Conservation (phyloP, 2,888 invertebrate genomes). For the Pasiphila rectangulata region DNA sequence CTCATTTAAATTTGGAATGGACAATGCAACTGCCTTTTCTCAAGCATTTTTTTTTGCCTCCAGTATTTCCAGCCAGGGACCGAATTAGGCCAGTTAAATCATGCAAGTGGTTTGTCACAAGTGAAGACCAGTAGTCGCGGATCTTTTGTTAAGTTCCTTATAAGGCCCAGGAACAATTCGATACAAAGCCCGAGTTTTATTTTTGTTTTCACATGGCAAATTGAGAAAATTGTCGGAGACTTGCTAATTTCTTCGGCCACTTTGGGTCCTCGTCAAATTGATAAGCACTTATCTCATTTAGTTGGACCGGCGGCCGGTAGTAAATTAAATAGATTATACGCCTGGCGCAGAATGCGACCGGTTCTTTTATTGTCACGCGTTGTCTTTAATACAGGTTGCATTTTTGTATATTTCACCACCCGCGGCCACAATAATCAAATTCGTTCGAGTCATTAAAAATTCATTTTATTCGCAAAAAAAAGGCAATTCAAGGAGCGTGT, state of each 20-base stretch:
- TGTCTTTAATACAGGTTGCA: slow-evolving; percentile 33
- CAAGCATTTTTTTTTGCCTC: slow-evolving; percentile 43
- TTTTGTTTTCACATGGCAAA: slow-evolving; percentile 56
- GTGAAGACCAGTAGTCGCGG: slow-evolving; percentile 68
- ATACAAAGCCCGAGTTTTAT: slow-evolving; percentile 43
- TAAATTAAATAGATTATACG: slow-evolving; percentile 56
- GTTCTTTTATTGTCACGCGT: slow-evolving; percentile 41
- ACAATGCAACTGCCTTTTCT: slow-evolving; percentile 67
- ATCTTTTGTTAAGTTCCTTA: slow-evolving; percentile 56
- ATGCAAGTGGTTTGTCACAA: slow-evolving; percentile 62
- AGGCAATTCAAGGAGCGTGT: slow-evolving; percentile 24
- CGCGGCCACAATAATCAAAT: slow-evolving; percentile 33
- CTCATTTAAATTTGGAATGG: slow-evolving; percentile 75
- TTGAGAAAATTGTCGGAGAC: slow-evolving; percentile 58
- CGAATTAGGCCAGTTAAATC: slow-evolving; percentile 66
- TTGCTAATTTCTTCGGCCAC: slow-evolving; percentile 53
- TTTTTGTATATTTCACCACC: slow-evolving; percentile 35
- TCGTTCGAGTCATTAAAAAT: slow-evolving; percentile 30
- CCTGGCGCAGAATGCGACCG: slow-evolving; percentile 37
- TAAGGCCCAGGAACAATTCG: slow-evolving; percentile 58
- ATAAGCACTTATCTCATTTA: slow-evolving; percentile 55
- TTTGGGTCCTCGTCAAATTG: slow-evolving; percentile 51
- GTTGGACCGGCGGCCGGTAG: slow-evolving; percentile 43
- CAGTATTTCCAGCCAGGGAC: slow-evolving; percentile 33
- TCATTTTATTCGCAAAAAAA: slow-evolving; percentile 22